These are phyloP conservation scores for Excalfactoria chinensis DNA, from an alignment of 2,113 vertebrate species.

Conservation along the genomic window DNA sequence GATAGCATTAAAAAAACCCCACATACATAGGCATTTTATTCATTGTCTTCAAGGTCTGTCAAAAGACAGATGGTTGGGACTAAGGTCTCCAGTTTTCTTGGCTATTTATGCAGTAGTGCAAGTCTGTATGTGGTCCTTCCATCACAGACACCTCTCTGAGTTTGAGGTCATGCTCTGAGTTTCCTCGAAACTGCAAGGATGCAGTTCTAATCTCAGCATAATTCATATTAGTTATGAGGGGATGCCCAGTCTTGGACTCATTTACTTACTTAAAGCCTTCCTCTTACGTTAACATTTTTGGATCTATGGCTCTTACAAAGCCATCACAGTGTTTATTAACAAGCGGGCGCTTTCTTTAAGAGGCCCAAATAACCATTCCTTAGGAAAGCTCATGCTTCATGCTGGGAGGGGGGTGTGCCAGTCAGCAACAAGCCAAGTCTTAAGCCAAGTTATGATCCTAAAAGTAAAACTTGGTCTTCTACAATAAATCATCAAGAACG, in stretches of 20 bases:
- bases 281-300: background rate
- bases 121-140: background rate
- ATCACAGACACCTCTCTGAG: background rate
- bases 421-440: background rate
- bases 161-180: background rate
- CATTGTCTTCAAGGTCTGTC: background rate
- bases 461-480: conserved; percentile 24
- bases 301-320: background rate
- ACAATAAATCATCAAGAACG: conserved; percentile 24
- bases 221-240: background rate
- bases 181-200: background rate
- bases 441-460: conserved; percentile 44
- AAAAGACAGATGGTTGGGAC: background rate
- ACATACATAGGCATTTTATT: background rate
- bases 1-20: background rate
- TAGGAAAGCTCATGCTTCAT: background rate
- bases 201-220: background rate
- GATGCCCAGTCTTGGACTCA: background rate
- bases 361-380: background rate
- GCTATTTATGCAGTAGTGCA: background rate
- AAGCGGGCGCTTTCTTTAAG: background rate
- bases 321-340: background rate
- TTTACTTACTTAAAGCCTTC: background rate
- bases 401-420: background rate
- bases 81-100: background rate